Conservation (phyloP, 2,113 vertebrate species). For the Anolis sagrei region DNA sequence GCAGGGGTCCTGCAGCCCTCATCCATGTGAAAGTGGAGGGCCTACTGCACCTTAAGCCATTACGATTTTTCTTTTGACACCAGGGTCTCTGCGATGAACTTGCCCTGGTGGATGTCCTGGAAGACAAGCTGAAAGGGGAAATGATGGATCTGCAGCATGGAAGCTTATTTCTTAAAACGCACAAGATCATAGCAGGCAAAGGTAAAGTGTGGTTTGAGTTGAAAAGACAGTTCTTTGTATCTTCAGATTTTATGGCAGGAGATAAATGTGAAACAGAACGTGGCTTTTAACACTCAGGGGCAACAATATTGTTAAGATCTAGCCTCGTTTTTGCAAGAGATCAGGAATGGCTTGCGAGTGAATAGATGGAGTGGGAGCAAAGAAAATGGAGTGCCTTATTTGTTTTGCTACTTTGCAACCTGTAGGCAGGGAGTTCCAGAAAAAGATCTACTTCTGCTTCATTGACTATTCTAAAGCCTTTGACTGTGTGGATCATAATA, state of each 20-base stretch:
- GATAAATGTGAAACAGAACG: neutral
- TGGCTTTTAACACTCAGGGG: too few species aligned
- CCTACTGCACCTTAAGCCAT: neutral
- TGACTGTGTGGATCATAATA: too few species aligned
- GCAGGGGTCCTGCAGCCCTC: too few species aligned
- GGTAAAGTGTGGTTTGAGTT: constrained; percentile 69
- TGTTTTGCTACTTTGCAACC: neutral
- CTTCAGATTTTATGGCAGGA: neutral
- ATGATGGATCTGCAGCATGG: constrained; percentile 98
- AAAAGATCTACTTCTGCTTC: too few species aligned
- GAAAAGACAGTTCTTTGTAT: neutral
- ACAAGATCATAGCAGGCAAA: constrained; percentile 93
- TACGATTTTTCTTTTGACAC: neutral
- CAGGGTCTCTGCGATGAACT: constrained; percentile 92
- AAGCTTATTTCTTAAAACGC: constrained; percentile 92
- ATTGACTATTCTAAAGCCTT: too few species aligned
- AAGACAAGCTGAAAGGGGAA: constrained; percentile 96
- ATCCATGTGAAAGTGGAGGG: too few species aligned
- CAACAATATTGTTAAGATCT: neutral
- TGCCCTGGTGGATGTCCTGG: constrained; percentile 94
- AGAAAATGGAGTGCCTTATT: too few species aligned
- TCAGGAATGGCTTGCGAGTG: neutral
- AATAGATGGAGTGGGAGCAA: neutral
- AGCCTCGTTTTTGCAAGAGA: neutral
- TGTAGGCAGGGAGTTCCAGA: too few species aligned